Evolutionary conservation across 2,888 invertebrate species (phyloP), one percentile per base, ranked within the genome.

Genomic region (Cheilosia soror): DNA sequence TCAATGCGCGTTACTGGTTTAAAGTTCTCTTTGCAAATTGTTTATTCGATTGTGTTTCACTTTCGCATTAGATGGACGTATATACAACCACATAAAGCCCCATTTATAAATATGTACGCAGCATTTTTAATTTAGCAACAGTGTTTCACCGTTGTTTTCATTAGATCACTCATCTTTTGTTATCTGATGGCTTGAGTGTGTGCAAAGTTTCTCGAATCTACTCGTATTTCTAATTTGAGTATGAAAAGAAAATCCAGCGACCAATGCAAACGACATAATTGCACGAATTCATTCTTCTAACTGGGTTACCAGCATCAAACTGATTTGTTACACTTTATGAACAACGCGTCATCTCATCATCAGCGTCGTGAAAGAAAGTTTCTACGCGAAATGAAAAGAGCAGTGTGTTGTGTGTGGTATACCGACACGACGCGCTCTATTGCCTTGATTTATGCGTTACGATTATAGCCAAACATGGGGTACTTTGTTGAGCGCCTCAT

Each of bases 291-390:
- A 31, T 55, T 57, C 6, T 55, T 47, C 33, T 73, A 73, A 51
- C 80, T 85, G 58, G 85, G 85, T 81, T 85, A 85, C 40, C 72
- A 77, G 71, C 68, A 72, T 62, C 72, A 77, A 72, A 68, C 71
- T 57, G 68, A 85, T 80, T 80, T 53, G 85, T 81, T 81, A 81
- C 76, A 81, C 76, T 62, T 72, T 55, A 69, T 69, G 62, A 77
- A 49, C 72, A 71, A 58, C 68, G 72, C 51, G 25, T 25, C 20
- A 13, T 27, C 13, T 51, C 51, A 11, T 25, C 51, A 51, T 80
- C 76, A 58, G 47, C 80, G 33, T 51, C 25, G 57, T 73, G 71
- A 81, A 76, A 85, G 85, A 81, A 85, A 85, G 85, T 85, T 75
- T 33, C 29, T 29, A 13, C 57, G 37, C 44, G n/a, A 40, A 53